Conservation (phyloP, 2,888 invertebrate species). For the Cryptus viduatorius region DNA sequence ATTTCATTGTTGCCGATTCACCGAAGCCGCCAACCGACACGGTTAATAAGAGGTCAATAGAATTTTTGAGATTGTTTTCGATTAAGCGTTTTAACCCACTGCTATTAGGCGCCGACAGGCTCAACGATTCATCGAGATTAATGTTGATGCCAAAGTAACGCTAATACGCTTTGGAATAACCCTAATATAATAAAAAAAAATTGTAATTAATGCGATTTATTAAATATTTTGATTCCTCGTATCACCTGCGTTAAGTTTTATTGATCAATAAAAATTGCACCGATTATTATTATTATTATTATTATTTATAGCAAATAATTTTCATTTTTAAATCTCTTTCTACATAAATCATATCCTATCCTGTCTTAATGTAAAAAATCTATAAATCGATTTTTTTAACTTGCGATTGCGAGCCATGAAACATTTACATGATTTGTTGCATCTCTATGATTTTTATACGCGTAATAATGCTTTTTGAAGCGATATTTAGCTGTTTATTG, state of each 20-base stretch:
- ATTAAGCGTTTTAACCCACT: conserved; percentile 20
- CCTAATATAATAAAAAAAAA: no score
- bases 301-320: not conserved
- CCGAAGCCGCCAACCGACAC: not conserved
- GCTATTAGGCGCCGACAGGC: not conserved
- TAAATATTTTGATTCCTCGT: not conserved
- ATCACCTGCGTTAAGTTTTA: not conserved
- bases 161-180: not conserved
- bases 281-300: not conserved
- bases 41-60: not conserved
- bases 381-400: no score
- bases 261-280: not conserved
- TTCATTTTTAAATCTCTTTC: no score
- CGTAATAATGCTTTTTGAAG: no score
- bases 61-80: conserved; percentile 40
- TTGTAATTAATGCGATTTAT: not conserved
- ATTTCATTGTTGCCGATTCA: conserved; percentile 56
- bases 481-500: no score
- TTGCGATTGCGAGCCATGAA: no score
- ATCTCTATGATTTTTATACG: no score
- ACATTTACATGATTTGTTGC: no score
- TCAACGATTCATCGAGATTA: not conserved
- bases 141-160: not conserved
- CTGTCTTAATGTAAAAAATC: no score
- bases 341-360: no score